Base-by-base conservation (phyloP, 2,797 vertebrate genomes). In the Phoeniculus purpureus region DNA sequence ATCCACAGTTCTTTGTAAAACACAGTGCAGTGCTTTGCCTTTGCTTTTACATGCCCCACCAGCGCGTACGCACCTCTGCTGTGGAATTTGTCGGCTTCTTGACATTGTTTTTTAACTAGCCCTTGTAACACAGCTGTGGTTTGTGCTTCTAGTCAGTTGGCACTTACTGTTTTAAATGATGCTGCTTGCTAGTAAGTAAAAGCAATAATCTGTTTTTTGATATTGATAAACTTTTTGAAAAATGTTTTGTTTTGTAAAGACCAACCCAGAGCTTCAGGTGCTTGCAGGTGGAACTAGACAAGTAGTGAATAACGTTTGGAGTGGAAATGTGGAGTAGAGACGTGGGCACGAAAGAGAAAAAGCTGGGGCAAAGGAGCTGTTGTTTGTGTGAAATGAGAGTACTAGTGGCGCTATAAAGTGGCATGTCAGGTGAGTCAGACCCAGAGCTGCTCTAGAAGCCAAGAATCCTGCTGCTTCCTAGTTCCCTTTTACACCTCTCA, bases 41-140 rank as follows among this genome's bases (percentile, higher is more conserved):
- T 66, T 78, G 80, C 55, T 59, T 81, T 81, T 61, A 29, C 1
- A 1, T 2, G 2, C 26, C 47, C 12, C 62, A 32, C 40, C 4
- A 6, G 56, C 26, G 22, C 1, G 1, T n/a, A 80, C 65, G n/a
- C 43, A 61, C 27, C 32, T 86, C 74, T 68, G 43, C 68, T 90
- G 55, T 81, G 61, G 75, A 85, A 89, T 93, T 88, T 58, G 31
- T 88, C 68, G 85, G 62, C 55, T 77, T 75, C 73, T 81, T 80
- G 43, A 80, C 61, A 90, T 23, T 25, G 61, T 59, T 88, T 86
- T 90, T 68, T 77, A 81, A 56, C 31, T 77, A 74, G 59, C 37
- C 18, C 18, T 81, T 79, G 56, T 27, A 76, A 34, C 55, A 48
- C 29, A 62, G 19, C 29, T 72, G 15, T 52, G 70, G 59, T 13